Conservation (phyloP, 2,888 invertebrate genomes). For the Dryobotodes eremita region DNA sequence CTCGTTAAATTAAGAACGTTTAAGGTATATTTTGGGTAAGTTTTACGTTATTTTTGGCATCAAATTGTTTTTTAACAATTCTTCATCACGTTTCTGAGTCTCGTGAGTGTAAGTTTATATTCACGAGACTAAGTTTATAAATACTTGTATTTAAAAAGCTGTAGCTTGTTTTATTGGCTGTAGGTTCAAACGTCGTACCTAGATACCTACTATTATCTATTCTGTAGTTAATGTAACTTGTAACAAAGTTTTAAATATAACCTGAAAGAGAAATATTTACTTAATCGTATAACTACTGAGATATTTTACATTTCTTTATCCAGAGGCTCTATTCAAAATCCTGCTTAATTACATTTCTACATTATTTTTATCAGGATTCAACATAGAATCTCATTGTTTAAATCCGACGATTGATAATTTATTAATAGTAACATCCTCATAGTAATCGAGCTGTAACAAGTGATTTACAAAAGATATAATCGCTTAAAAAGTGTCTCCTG, state of each 20-base stretch:
- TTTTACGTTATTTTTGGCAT: slow-evolving; percentile 31
- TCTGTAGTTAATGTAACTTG: neutral
- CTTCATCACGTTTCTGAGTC: slow-evolving; percentile 33
- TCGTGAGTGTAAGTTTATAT: slow-evolving; percentile 2
- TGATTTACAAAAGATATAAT: slow-evolving; percentile 19
- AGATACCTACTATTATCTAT: neutral
- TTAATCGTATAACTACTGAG: neutral
- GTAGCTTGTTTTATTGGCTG: too few relatives aligned
- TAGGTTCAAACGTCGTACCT: slow-evolving; percentile 4
- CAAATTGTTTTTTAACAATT: slow-evolving; percentile 31
- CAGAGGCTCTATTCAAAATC: neutral
- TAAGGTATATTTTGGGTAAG: slow-evolving; percentile 19
- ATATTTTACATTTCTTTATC: slow-evolving; percentile 6
- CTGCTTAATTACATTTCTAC: neutral
- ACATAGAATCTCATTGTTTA: neutral
- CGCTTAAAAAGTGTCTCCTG: neutral
- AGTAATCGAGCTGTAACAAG: slow-evolving; percentile 8
- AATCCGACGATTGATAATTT: neutral
- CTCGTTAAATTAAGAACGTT: slow-evolving; percentile 28
- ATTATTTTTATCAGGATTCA: neutral
- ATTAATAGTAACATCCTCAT: slow-evolving; percentile 10
- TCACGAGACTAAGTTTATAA: neutral
- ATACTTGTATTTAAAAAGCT: slow-evolving; percentile 1
- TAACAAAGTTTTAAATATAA: neutral
- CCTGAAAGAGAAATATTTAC: neutral